These are phyloP conservation scores for Bruchidius siliquastri DNA, from an alignment of 2,888 invertebrate species.

Conservation along the genomic window DNA sequence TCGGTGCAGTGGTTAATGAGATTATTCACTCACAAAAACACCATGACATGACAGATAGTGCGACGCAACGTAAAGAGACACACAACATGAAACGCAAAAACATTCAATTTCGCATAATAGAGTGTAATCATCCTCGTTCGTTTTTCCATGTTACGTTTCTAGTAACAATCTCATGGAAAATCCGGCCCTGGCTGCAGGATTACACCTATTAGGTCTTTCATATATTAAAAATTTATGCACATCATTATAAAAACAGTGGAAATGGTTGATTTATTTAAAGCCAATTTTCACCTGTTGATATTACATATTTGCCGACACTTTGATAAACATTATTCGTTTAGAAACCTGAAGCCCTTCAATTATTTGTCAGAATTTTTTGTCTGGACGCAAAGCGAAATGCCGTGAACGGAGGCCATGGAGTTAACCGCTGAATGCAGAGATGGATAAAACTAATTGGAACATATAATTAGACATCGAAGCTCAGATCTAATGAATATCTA, in stretches of 20 bases:
- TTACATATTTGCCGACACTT: constrained; percentile 8
- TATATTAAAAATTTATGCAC: constrained; percentile 33
- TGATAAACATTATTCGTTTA: neutral
- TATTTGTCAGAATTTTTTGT: neutral
- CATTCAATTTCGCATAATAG: too few relatives aligned
- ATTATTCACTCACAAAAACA: too few relatives aligned
- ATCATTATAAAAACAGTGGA: constrained; percentile 29
- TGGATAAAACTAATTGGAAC: too few relatives aligned
- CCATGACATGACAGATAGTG: too few relatives aligned
- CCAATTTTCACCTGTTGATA: constrained; percentile 34
- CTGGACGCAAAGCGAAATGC: neutral
- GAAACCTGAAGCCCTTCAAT: neutral
- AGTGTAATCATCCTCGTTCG: too few relatives aligned
- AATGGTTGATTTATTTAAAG: constrained; percentile 27
- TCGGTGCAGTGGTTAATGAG: too few relatives aligned
- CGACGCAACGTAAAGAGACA: too few relatives aligned
- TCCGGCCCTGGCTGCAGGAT: constrained; percentile 9
- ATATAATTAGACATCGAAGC: too few relatives aligned
- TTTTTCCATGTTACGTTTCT: constrained; percentile 6
- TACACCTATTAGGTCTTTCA: constrained; percentile 25
- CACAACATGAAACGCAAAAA: too few relatives aligned
- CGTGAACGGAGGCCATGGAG: neutral
- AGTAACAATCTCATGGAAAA: neutral
- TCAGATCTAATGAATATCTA: too few relatives aligned
- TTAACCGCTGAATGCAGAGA: neutral